Evolutionary conservation across 2,113 vertebrate species (phyloP).

Genomic region (Meleagris gallopavo): DNA sequence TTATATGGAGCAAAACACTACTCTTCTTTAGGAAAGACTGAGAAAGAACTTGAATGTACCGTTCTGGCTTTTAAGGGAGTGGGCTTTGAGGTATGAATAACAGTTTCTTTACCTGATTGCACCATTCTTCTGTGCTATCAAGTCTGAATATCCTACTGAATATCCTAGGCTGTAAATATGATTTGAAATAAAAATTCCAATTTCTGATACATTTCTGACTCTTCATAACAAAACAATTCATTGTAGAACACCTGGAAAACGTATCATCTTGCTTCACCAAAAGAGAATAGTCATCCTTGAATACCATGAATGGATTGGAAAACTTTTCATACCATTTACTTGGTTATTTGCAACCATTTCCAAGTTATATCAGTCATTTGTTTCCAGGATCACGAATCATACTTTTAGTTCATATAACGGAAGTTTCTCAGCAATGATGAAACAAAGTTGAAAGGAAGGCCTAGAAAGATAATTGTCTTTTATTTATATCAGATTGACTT

Average conservation of each 20-base stretch:
- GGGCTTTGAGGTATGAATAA: not conserved
- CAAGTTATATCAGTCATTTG: not conserved
- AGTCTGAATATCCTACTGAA: not conserved
- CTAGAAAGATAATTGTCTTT: not conserved
- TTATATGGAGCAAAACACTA: not conserved
- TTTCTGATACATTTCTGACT: not conserved
- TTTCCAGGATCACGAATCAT: not conserved
- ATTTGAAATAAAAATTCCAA: not conserved
- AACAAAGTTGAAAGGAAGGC: not conserved
- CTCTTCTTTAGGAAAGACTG: not conserved
- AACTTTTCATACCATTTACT: not conserved
- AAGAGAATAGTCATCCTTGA: not conserved
- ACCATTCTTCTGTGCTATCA: not conserved
- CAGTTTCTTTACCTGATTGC: not conserved
- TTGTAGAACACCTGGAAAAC: not conserved
- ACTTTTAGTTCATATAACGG: not conserved
- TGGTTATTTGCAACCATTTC: not conserved
- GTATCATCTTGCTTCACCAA: not conserved
- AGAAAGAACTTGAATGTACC: not conserved
- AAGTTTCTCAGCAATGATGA: not conserved
- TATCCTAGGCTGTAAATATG: not conserved
- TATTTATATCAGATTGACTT: not conserved
- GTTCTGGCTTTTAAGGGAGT: not conserved
- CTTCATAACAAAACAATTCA: not conserved
- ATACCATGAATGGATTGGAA: not conserved